Evolutionary conservation across 2,888 invertebrate genomes (phyloP).

Genomic region (Didymodactylos carnosus): DNA sequence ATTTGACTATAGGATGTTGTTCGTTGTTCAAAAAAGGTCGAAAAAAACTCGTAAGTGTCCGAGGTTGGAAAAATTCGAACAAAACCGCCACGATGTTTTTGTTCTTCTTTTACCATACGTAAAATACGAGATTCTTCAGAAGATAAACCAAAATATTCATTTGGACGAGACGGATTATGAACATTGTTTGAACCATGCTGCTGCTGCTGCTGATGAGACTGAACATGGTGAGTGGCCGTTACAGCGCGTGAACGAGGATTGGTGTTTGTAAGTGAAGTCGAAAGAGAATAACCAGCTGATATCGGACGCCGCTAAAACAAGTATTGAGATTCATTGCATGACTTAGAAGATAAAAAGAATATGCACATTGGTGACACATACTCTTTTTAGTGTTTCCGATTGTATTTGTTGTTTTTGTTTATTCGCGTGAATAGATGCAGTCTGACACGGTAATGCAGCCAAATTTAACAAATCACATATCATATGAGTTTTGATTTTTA

Average conservation of each 20-base stretch:
- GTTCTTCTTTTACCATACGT: constrained; percentile 54
- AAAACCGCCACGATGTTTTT: constrained; percentile 62
- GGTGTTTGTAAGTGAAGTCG: not conserved
- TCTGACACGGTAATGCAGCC: constrained; percentile 45
- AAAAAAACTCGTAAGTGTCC: constrained; percentile 51
- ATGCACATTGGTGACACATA: too few relatives aligned
- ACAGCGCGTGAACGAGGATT: not conserved
- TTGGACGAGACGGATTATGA: too few relatives aligned
- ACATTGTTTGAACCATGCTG: too few relatives aligned
- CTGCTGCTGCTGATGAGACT: too few relatives aligned
- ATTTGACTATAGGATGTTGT: constrained; percentile 11
- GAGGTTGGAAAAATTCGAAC: constrained; percentile 71
- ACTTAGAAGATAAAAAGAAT: too few relatives aligned
- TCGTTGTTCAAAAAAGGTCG: constrained; percentile 7
- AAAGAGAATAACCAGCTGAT: not conserved
- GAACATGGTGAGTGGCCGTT: too few relatives aligned
- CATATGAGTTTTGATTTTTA: constrained; percentile 75
- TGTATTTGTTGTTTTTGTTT: constrained; percentile 1
- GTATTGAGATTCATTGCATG: too few relatives aligned
- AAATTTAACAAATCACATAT: constrained; percentile 73
- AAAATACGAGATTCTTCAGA: constrained; percentile 59
- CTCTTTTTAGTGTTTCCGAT: not conserved
- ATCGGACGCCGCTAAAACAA: not conserved
- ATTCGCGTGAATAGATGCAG: constrained; percentile 2
- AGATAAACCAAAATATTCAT: constrained; percentile 36